Evolutionary conservation across 2,888 invertebrate genomes (phyloP), one percentile per base, ranked within the genome.

Genomic region (Meta bourneti): DNA sequence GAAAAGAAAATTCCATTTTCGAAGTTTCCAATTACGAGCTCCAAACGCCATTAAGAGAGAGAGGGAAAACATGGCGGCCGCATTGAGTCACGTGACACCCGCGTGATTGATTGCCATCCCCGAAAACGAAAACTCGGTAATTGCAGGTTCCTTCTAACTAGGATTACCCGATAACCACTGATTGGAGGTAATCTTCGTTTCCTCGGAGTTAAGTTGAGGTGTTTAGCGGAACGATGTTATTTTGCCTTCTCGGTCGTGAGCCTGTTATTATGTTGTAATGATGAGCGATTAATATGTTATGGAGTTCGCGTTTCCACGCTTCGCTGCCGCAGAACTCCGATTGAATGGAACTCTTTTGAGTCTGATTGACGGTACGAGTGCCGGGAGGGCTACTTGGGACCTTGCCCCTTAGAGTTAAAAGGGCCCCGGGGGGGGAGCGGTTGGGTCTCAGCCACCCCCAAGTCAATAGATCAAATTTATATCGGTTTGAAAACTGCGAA

Each of bases 171-270:
- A 82, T 82, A 71, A 82, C 72, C 82, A 72, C 71, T 52, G 71
- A 82, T 82, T 82, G 70, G 71, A 51, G 82, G 82, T 82, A 82
- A 82, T 82, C 51, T 82, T 72, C 82, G 72, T 48, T 69, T 77
- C 34, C 34, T 34, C 34, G 16, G 61, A 61, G 61, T 61, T 61
- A 61, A 61, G 61, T 61, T 16, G 61, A 61, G 61, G 61, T 61
- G 61, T 61, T 61, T 61, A 61, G 61, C 61, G 61, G 34, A 61
- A 16, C 61, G 61, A 11, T 61, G 61, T 61, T 16, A 34, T 34
- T 34, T 34, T 34, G 34, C 34, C 34, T 34, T 34, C 34, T 34
- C 34, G 34, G 34, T 34, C 34, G 34, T 9, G 13, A 61, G 7
- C 61, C 61, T 61, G 61, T 61, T 61, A 61, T 61, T 61, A 61